These are phyloP conservation scores for Malacoraja senta DNA, from an alignment of 2,797 vertebrate genomes.

Conservation along the genomic window DNA sequence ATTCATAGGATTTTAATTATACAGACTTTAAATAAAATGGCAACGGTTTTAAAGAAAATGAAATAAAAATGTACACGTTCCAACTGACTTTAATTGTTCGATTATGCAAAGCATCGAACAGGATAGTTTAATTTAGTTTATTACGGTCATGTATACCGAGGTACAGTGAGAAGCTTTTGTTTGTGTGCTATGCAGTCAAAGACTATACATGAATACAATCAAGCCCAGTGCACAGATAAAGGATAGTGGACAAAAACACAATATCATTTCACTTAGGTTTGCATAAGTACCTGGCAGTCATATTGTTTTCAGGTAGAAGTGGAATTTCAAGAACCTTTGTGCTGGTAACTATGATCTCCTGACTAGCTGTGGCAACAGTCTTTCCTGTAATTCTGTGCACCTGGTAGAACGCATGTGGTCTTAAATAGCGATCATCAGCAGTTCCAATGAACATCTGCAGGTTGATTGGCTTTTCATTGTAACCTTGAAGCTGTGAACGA, in stretches of 20 bases:
- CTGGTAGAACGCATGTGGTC: constrained; percentile 96
- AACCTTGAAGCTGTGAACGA: constrained; percentile 78
- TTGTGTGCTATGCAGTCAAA: no score
- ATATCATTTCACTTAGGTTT: not conserved
- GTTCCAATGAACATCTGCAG: constrained; percentile 98
- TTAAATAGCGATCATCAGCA: constrained; percentile 90
- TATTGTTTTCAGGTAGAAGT: constrained; percentile 92
- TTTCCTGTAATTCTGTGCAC: constrained; percentile 98
- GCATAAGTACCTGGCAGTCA: constrained; percentile 81
- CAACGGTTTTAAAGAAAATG: not conserved
- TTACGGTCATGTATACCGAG: no score
- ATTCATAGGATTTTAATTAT: not conserved
- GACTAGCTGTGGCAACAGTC: constrained; percentile 93
- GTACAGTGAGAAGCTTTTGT: no score
- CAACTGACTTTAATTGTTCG: not conserved
- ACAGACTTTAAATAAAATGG: not conserved
- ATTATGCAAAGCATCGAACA: not conserved
- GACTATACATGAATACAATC: no score
- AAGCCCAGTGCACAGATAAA: no score
- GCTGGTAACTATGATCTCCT: constrained; percentile 86
- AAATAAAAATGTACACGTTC: not conserved
- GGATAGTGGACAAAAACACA: not conserved
- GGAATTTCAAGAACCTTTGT: constrained; percentile 97
- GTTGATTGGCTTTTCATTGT: constrained; percentile 89
- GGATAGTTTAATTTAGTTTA: no score